phyloP scores from a whole-genome alignment of 2,888 invertebrate species.

The Choreutis nemorana region DNA sequence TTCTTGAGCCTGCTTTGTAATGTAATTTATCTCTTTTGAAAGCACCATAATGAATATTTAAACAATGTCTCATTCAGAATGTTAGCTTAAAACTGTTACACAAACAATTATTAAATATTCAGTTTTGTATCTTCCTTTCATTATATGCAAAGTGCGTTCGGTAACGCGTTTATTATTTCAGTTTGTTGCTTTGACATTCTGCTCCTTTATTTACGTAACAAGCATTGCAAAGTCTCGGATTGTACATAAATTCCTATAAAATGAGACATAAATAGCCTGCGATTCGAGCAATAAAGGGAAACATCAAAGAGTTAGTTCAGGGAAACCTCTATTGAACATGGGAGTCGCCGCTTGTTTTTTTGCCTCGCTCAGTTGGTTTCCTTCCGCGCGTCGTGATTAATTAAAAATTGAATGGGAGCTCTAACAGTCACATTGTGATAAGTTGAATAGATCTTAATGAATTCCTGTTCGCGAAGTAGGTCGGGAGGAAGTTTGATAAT shows the following conservation, averaged over 20 bases:
- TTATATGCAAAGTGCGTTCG: slow-evolving; percentile 30
- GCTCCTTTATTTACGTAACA: slow-evolving; percentile 30
- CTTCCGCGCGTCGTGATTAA: slow-evolving; percentile 26
- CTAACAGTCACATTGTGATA: slow-evolving; percentile 57
- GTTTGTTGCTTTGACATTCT: slow-evolving; percentile 29
- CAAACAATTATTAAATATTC: slow-evolving; percentile 18
- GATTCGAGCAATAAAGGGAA: slow-evolving; percentile 35
- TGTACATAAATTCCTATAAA: slow-evolving; percentile 41
- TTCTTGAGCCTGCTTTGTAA: no score
- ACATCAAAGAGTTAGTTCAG: slow-evolving; percentile 44
- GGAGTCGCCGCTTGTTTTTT: slow-evolving; percentile 9
- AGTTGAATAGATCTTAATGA: slow-evolving; percentile 60
- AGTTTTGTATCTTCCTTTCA: slow-evolving; percentile 26
- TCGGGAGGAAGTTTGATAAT: slow-evolving; percentile 19
- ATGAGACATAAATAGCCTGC: slow-evolving; percentile 38
- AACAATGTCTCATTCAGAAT: slow-evolving; percentile 8
- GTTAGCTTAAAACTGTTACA: slow-evolving; percentile 12
- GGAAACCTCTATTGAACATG: slow-evolving; percentile 31
- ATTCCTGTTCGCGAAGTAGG: slow-evolving; percentile 52
- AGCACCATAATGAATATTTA: no score
- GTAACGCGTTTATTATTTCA: slow-evolving; percentile 34
- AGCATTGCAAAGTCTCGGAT: slow-evolving; percentile 21
- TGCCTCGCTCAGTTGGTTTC: slow-evolving; percentile 13
- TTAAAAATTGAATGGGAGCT: slow-evolving; percentile 47
- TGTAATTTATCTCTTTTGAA: no score